Conservation (phyloP, 2,888 invertebrate genomes). For the Cryptophagus acutangulus region DNA sequence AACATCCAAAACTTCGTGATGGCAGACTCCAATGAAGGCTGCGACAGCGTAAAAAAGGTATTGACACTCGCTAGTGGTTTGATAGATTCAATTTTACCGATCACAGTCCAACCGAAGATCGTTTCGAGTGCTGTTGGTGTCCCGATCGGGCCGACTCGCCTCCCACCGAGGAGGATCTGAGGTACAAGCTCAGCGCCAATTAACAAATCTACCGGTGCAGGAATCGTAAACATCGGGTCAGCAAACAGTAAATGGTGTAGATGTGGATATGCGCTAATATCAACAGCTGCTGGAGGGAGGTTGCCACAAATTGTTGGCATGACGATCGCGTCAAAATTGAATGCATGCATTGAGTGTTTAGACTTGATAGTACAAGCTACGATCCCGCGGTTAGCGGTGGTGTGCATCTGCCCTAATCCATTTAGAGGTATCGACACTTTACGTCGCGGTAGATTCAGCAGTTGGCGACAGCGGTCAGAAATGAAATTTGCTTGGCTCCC, state of each 20-base stretch:
- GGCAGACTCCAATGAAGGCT: neutral
- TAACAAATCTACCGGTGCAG: neutral
- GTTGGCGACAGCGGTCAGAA: neutral
- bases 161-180: neutral
- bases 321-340: neutral
- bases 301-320: neutral
- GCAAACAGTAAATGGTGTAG: neutral
- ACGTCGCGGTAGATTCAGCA: too few relatives aligned
- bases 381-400: neutral
- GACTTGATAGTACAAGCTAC: constrained; percentile 3
- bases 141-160: too few relatives aligned
- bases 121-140: too few relatives aligned
- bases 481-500: neutral
- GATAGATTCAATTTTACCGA: neutral
- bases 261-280: neutral
- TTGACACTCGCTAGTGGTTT: neutral
- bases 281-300: neutral
- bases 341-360: neutral
- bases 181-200: neutral
- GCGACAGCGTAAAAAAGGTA: neutral
- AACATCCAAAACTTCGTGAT: neutral
- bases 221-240: neutral
- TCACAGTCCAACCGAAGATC: too few relatives aligned
- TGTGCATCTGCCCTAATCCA: neutral
- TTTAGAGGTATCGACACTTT: too few relatives aligned